Base-by-base conservation (phyloP, 2,888 invertebrate genomes). In the Eurytoma californica region DNA sequence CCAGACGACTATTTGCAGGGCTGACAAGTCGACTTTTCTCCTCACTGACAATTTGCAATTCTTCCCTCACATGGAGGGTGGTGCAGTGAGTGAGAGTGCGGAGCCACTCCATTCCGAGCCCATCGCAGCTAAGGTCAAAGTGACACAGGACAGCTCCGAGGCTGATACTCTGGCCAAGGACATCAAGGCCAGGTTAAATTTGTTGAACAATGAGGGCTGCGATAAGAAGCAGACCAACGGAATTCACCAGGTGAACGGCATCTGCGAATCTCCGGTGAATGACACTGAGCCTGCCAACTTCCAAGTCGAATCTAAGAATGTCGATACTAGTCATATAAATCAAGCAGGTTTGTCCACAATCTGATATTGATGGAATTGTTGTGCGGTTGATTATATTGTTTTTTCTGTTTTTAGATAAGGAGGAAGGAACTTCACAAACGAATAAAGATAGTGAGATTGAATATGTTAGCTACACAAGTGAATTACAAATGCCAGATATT, bases 401-500 rank as follows among this genome's bases (percentile, higher is more conserved):
- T 3, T 2, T 63, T 73, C 18, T 70, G 55, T 28, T 82, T 79
- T 69, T 53, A 81, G 79, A 66, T 77, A 67, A 74, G 4, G 49
- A 63, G 39, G 72, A 78, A 68, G 79, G 67, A 73, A 73, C 63
- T 74, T 84, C 87, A 73, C 80, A 77, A 76, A 86, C 86, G 73
- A 87, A 75, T 82, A 86, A 85, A 80, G 87, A 87, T 77, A 85
- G 83, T 80, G 87, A 89, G 82, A 90, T 93, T 82, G 88, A 91
- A 82, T 95, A 94, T 90, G 93, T 94, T 85, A 94, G 94, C 85
- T 99, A 98, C 90, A 95, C 97, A 92, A 97, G 97, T 87, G 99
- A 99, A 92, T 91, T 96, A 84, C 98, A 99, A 92, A 98, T 99
- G 97, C 97, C 97, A 87, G 97, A 97, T 91, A 99, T 99, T 85